phyloP scores from a whole-genome alignment of 2,113 vertebrate species.

The Peromyscus maniculatus region DNA sequence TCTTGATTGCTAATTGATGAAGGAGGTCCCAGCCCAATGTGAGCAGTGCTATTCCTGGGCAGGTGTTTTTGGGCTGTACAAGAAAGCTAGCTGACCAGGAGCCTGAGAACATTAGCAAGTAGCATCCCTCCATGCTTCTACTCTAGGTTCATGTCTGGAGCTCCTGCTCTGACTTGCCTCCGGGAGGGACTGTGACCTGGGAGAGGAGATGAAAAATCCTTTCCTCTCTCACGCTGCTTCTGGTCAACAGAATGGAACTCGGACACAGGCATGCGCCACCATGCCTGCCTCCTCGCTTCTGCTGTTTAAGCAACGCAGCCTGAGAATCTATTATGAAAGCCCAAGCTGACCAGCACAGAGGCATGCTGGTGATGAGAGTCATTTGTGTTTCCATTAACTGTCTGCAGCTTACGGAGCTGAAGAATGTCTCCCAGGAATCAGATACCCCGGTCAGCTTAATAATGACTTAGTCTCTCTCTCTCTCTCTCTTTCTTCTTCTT shows the following conservation, averaged over 20 bases:
- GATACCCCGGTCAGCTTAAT: constrained; percentile 3
- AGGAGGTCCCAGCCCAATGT: not conserved
- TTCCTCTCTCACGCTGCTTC: not conserved
- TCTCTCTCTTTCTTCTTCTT: not conserved
- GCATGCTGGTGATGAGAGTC: not conserved
- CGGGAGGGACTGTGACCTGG: not conserved
- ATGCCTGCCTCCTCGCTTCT: not conserved
- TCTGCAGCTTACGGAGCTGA: not conserved
- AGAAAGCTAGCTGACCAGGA: not conserved
- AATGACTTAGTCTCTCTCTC: not conserved
- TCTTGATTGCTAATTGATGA: not conserved
- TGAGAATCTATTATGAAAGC: not conserved
- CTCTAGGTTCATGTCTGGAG: not conserved
- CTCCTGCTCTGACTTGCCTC: not conserved
- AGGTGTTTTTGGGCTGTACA: not conserved
- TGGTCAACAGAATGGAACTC: not conserved
- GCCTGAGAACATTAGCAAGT: not conserved
- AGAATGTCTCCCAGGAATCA: not conserved
- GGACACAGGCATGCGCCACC: not conserved
- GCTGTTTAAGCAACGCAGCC: not conserved
- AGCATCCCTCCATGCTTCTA: not conserved
- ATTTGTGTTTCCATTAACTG: not conserved
- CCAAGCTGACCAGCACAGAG: not conserved
- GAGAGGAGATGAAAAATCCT: not conserved
- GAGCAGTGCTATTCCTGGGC: not conserved